A percentile compares a stretch with the other conserved stretches of the same genome.
Evolutionary conservation across 2,113 vertebrate genomes (phyloP).

Genomic region (Hemiprocne comata): DNA sequence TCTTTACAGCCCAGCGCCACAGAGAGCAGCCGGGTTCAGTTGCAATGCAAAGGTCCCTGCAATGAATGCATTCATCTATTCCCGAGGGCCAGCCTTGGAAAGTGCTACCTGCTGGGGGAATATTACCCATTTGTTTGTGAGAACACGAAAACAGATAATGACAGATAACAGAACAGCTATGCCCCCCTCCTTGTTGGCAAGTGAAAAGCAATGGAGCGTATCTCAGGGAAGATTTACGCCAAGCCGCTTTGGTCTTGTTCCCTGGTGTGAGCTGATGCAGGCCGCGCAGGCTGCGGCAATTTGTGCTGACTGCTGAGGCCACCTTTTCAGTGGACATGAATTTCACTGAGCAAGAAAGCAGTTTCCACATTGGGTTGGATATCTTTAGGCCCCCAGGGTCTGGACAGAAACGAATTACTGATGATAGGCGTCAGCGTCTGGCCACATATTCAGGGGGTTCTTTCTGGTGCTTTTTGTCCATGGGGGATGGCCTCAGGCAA

Average conservation of each 20-base stretch:
- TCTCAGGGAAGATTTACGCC: not conserved
- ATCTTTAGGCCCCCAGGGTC: not conserved
- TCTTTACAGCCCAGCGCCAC: not conserved
- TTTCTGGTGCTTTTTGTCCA: not conserved
- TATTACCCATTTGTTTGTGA: constrained; percentile 38
- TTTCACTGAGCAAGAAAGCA: not conserved
- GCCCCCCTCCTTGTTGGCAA: not conserved
- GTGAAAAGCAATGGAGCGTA: not conserved
- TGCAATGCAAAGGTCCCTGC: not conserved
- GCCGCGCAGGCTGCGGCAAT: fast-evolving
- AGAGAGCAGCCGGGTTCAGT: not conserved
- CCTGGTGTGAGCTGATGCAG: not conserved
- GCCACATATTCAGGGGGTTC: not conserved
- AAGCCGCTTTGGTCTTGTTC: not conserved
- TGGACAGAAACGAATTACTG: not conserved
- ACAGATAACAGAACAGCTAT: constrained; percentile 25
- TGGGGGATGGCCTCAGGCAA: not conserved
- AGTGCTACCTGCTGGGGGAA: constrained; percentile 40
- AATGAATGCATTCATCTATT: not conserved
- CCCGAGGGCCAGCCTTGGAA: not conserved
- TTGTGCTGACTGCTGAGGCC: not conserved
- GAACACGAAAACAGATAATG: constrained; percentile 45
- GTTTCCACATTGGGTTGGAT: not conserved
- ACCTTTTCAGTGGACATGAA: constrained; percentile 1
- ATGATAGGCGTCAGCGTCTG: not conserved